Conservation (phyloP, 1,140 invertebrate genomes). For the Amyelois transitella region DNA sequence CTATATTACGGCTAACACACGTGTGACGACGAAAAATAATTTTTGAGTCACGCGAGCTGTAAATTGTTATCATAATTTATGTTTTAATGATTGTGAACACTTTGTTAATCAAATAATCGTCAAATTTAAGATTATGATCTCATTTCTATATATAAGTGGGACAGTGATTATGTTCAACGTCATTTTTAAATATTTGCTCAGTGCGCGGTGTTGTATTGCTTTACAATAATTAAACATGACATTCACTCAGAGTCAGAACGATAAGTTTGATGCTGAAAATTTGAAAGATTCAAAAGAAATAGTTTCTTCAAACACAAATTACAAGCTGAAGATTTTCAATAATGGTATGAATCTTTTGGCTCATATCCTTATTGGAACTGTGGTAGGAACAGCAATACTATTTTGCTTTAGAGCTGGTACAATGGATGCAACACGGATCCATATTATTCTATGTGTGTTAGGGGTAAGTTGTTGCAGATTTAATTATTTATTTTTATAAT, state of each 20-base stretch:
- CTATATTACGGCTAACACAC: too few species aligned
- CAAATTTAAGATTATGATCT: too few species aligned
- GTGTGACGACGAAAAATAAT: too few species aligned
- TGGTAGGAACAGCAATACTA: constrained; percentile 24
- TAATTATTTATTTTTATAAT: constrained; percentile 1
- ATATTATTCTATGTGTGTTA: constrained; percentile 40
- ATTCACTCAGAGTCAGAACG: background rate
- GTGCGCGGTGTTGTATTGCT: too few species aligned
- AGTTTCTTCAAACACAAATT: background rate
- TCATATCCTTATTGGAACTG: constrained; percentile 36
- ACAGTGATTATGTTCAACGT: too few species aligned
- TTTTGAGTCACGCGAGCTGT: too few species aligned
- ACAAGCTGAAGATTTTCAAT: constrained; percentile 23
- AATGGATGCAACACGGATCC: constrained; percentile 23
- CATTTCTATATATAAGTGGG: too few species aligned
- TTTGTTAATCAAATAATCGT: too few species aligned
- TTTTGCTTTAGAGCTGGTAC: constrained; percentile 32
- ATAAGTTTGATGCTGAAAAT: background rate
- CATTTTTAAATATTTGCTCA: too few species aligned
- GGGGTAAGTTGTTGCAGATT: constrained; percentile 31
- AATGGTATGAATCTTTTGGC: constrained; percentile 29
- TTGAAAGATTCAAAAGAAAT: background rate
- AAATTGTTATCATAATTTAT: too few species aligned
- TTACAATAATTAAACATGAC: too few species aligned
- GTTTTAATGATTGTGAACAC: too few species aligned